phyloP scores from a whole-genome alignment of 2,113 vertebrate species.

The Lepus timidus region DNA sequence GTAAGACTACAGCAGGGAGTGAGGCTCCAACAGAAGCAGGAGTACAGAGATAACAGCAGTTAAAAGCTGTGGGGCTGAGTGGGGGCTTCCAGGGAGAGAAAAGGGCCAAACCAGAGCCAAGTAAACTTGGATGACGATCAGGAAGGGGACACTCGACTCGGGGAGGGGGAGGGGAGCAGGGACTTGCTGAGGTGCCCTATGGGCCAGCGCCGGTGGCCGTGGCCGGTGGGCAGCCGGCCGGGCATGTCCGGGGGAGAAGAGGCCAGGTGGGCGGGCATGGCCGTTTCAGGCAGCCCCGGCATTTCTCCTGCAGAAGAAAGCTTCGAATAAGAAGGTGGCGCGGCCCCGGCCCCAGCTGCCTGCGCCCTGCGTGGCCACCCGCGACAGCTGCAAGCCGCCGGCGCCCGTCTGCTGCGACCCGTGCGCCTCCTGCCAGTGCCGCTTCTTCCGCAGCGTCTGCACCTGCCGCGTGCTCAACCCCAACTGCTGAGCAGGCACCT shows the following conservation, averaged over 20 bases:
- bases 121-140: neutral
- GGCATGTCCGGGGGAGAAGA: neutral
- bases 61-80: neutral
- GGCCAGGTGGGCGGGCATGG: neutral
- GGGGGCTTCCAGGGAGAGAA: neutral
- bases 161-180: neutral
- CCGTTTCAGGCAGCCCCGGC: neutral
- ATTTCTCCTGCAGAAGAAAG: constrained; percentile 82
- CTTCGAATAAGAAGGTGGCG: constrained; percentile 53
- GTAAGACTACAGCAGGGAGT: neutral
- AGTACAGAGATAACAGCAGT: neutral
- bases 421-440: constrained; percentile 93
- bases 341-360: constrained; percentile 85
- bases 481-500: constrained; percentile 87
- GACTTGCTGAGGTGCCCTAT: no score
- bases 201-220: neutral
- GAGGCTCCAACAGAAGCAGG: neutral
- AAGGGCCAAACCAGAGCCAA: neutral
- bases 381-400: constrained; percentile 90
- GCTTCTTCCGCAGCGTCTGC: constrained; percentile 92
- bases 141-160: neutral
- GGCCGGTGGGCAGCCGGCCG: neutral
- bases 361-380: constrained; percentile 90
- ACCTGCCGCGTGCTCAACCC: constrained; percentile 91
- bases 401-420: constrained; percentile 90